phyloP scores from a whole-genome alignment of 2,797 vertebrate genomes.

The Nannoperca obscura region DNA sequence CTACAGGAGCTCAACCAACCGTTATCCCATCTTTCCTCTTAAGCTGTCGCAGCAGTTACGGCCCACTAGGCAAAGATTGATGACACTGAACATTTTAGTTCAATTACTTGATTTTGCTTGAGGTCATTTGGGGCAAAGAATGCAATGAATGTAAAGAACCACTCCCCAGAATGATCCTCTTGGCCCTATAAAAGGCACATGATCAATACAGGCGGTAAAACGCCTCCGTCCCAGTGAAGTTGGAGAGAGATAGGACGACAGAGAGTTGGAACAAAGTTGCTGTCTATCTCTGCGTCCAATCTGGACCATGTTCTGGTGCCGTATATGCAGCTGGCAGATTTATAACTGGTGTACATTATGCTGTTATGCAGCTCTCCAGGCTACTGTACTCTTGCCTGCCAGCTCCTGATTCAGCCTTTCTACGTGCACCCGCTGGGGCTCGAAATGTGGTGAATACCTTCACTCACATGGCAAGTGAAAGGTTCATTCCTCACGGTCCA shows the following conservation, averaged over 20 bases:
- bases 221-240: conserved; percentile 40
- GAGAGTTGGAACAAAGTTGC: conserved; percentile 50
- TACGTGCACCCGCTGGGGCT: conserved; percentile 42
- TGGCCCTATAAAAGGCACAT: conserved; percentile 62
- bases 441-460: conserved; percentile 52
- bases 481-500: conserved; percentile 29
- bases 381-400: conserved; percentile 57
- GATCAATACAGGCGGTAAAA: conserved; percentile 72
- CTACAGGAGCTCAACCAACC: conserved; percentile 43
- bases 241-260: conserved; percentile 47
- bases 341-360: conserved; percentile 69
- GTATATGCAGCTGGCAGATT: conserved; percentile 68
- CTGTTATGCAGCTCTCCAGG: conserved; percentile 54
- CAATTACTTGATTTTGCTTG: conserved; percentile 72
- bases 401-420: conserved; percentile 79
- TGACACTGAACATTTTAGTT: conserved; percentile 68
- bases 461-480: conserved; percentile 41
- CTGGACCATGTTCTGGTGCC: conserved; percentile 52
- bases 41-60: conserved; percentile 58
- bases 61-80: conserved; percentile 60
- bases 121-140: conserved; percentile 66
- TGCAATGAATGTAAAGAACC: conserved; percentile 58
- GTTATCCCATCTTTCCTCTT: conserved; percentile 42
- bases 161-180: conserved; percentile 61
- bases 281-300: conserved; percentile 43